phyloP scores from a whole-genome alignment of 1,140 invertebrate species.

The Cydia pomonella region DNA sequence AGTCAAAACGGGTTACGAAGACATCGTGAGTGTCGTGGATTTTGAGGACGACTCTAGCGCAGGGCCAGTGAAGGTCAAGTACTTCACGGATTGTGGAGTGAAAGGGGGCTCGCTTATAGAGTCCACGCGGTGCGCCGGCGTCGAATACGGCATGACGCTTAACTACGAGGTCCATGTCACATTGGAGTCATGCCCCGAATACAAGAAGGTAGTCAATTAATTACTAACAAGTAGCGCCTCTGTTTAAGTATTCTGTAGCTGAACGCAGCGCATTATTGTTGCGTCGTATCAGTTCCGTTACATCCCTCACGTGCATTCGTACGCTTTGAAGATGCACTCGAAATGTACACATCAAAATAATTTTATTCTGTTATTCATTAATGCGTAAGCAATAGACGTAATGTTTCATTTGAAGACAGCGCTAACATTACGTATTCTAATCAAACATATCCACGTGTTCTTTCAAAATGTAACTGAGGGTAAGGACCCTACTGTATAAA shows the following conservation, averaged over 20 bases:
- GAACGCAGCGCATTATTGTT: slow-evolving; percentile 20
- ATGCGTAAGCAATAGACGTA: background rate
- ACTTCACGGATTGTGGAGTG: slow-evolving; percentile 81
- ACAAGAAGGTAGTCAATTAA: slow-evolving; percentile 61
- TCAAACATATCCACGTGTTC: background rate
- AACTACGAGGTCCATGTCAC: slow-evolving; percentile 82
- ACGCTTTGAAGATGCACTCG: slow-evolving; percentile 19
- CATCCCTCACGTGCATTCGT: slow-evolving; percentile 15
- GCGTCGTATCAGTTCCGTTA: slow-evolving; percentile 26
- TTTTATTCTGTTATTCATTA: slow-evolving; percentile 6
- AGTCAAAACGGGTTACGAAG: slow-evolving; percentile 82
- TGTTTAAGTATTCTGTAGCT: slow-evolving; percentile 21
- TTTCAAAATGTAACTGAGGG: background rate
- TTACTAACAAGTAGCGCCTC: slow-evolving; percentile 21
- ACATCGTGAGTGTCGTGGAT: slow-evolving; percentile 81
- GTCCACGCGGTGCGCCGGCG: slow-evolving; percentile 79
- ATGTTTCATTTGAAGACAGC: background rate
- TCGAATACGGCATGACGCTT: slow-evolving; percentile 80
- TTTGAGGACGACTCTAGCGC: slow-evolving; percentile 80
- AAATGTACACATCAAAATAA: background rate
- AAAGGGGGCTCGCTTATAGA: slow-evolving; percentile 66
- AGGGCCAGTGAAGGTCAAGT: slow-evolving; percentile 78
- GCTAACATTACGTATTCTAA: slow-evolving; percentile 2
- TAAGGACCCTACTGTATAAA: background rate
- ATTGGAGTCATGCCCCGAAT: slow-evolving; percentile 75